phyloP scores from a whole-genome alignment of 2,888 invertebrate species.

The Dioctria rufipes region DNA sequence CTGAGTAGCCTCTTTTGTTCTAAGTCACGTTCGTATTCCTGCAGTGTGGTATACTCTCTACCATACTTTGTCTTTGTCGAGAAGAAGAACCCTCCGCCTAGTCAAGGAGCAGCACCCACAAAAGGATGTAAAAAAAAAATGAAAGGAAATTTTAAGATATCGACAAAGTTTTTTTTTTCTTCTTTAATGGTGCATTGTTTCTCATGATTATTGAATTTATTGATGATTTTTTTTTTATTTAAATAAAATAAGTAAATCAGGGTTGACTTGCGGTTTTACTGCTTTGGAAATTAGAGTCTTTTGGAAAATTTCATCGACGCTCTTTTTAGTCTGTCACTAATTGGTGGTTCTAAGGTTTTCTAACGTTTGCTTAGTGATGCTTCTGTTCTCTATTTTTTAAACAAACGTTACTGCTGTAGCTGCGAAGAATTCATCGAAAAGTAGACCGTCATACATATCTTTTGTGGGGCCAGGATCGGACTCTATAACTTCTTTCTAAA shows the following conservation, averaged over 20 bases:
- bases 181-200: slow-evolving; percentile 3
- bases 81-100: slow-evolving; percentile 23
- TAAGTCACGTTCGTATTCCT: slow-evolving; percentile 61
- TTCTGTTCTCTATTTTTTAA: too few species aligned
- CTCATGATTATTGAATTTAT: not conserved
- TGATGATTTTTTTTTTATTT: not conserved
- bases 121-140: slow-evolving; percentile 51
- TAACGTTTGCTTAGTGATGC: too few species aligned
- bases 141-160: slow-evolving; percentile 47
- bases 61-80: not conserved
- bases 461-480: too few species aligned
- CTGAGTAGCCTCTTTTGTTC: slow-evolving; percentile 63
- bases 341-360: too few species aligned
- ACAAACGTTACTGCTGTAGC: too few species aligned
- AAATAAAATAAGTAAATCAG: not conserved
- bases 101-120: slow-evolving; percentile 54
- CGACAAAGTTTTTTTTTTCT: slow-evolving; percentile 21
- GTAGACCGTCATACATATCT: too few species aligned
- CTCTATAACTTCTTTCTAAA: too few species aligned
- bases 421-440: too few species aligned
- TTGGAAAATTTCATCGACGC: too few species aligned
- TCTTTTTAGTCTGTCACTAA: too few species aligned
- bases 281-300: too few species aligned
- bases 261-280: not conserved
- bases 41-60: slow-evolving; percentile 57